Conservation (phyloP, 1,140 invertebrate genomes). For the Drosophila mojavensis region DNA sequence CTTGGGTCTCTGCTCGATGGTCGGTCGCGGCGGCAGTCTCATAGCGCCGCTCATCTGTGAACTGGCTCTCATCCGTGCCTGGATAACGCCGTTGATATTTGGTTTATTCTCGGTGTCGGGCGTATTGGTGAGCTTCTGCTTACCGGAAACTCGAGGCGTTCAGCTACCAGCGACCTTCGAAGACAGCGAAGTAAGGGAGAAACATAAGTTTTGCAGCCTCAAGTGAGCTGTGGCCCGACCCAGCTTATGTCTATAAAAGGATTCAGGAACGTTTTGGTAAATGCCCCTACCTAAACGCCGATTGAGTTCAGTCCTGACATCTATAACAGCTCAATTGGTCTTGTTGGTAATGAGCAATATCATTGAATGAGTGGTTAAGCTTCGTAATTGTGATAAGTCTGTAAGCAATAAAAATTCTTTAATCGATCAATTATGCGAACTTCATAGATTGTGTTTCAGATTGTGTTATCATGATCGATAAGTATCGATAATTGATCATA, state of each 20-base stretch:
- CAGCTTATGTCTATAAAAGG: background rate
- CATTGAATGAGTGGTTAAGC: too few relatives aligned
- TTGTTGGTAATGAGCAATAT: too few relatives aligned
- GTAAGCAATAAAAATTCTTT: too few relatives aligned
- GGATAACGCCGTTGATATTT: constrained; percentile 89
- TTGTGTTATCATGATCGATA: too few relatives aligned
- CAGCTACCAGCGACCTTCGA: constrained; percentile 91
- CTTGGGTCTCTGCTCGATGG: constrained; percentile 85
- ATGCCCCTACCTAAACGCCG: too few relatives aligned
- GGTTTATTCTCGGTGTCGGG: constrained; percentile 87
- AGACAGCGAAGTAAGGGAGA: constrained; percentile 87
- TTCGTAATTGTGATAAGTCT: too few relatives aligned
- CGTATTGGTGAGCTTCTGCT: constrained; percentile 86
- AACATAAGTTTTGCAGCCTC: background rate
- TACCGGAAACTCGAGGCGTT: constrained; percentile 91
- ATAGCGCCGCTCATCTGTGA: constrained; percentile 85
- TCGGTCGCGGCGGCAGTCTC: constrained; percentile 86
- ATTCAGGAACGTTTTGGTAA: too few relatives aligned
- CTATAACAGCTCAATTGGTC: too few relatives aligned
- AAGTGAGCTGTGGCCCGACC: background rate
- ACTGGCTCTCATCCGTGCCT: constrained; percentile 76
- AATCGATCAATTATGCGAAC: too few relatives aligned
- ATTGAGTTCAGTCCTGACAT: too few relatives aligned
- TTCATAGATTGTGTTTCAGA: too few relatives aligned
- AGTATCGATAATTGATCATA: too few relatives aligned